Conservation (phyloP, 2,113 vertebrate genomes). For the Halcyon senegalensis region DNA sequence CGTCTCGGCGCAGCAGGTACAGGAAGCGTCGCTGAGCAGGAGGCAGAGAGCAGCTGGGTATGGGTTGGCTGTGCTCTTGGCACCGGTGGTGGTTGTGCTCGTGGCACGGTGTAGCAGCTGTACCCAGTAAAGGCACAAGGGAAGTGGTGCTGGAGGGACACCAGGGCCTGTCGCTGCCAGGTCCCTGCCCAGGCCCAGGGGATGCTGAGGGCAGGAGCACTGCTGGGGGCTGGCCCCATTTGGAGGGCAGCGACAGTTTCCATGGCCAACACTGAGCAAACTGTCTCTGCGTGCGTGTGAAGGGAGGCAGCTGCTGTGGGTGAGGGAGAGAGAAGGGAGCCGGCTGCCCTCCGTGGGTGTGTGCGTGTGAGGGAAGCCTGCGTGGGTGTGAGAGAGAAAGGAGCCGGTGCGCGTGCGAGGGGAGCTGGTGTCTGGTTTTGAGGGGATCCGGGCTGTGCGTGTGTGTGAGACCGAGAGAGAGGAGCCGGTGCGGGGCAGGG, state of each 20-base stretch:
- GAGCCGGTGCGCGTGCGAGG: background rate
- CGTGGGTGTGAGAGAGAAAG: background rate
- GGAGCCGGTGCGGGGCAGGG: too few species aligned
- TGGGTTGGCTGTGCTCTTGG: fast-evolving
- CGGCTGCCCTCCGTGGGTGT: background rate
- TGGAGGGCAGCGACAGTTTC: background rate
- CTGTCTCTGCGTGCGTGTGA: background rate
- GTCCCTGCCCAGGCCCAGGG: background rate
- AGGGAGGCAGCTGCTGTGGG: background rate
- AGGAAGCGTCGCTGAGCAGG: background rate
- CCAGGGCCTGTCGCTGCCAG: background rate
- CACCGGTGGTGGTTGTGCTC: fast-evolving
- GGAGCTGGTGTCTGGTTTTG: too few species aligned
- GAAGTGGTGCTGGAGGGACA: background rate
- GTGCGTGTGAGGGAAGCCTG: background rate
- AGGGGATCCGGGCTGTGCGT: background rate
- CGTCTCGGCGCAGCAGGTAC: fast-evolving
- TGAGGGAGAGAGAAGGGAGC: too few species aligned
- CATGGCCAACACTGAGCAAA: background rate
- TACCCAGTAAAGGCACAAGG: fast-evolving
- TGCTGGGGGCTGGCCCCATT: background rate
- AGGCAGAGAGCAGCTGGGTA: background rate
- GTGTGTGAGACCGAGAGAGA: background rate
- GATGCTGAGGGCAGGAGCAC: background rate
- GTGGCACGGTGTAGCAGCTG: background rate